Conservation (phyloP, 2,797 vertebrate genomes). For the Oreochromis mossambicus region DNA sequence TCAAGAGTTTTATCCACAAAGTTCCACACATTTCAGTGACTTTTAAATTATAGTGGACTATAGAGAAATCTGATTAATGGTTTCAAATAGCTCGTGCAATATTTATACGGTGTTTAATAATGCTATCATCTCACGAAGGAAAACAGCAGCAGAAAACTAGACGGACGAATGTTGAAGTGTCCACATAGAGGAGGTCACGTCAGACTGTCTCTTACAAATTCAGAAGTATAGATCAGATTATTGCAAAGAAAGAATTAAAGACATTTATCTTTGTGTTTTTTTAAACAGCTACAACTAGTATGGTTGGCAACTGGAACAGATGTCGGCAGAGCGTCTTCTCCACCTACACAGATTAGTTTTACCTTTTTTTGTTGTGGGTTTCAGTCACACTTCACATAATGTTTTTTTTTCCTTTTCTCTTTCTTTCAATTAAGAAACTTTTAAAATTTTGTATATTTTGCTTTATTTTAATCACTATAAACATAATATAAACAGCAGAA, state of each 20-base stretch:
- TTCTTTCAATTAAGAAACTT: background rate
- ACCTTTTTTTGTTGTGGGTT: background rate
- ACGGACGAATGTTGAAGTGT: background rate
- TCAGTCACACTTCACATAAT: background rate
- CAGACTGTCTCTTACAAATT: background rate
- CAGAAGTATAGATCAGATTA: background rate
- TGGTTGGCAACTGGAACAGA: background rate
- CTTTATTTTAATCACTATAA: background rate
- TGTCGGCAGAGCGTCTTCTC: background rate
- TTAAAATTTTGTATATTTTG: background rate
- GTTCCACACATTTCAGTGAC: background rate
- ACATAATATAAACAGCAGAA: background rate
- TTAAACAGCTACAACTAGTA: background rate
- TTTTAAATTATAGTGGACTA: background rate
- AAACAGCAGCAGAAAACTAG: rapidly evolving
- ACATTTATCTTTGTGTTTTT: background rate
- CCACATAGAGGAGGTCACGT: background rate
- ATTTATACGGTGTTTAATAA: background rate
- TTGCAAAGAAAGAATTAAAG: background rate
- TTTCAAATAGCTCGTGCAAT: background rate
- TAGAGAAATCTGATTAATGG: background rate
- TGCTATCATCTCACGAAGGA: rapidly evolving
- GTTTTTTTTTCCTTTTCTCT: background rate
- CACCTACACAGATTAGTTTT: background rate
- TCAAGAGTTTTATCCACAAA: too few species aligned